Conservation (phyloP, 2,113 vertebrate genomes). For the Lota lota region DNA sequence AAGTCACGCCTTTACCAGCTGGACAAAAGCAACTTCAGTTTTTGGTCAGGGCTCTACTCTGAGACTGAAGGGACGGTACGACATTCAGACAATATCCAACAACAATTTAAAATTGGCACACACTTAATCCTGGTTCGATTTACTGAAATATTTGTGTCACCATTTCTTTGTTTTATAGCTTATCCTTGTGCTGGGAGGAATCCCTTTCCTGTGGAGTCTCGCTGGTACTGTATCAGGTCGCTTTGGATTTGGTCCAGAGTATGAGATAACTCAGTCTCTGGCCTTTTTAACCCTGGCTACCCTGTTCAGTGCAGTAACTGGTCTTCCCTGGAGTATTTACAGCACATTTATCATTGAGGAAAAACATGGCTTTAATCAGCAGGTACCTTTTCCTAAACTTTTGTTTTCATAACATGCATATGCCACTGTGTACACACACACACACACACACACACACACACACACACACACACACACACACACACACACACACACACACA, state of each 20-base stretch:
- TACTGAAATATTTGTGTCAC: neutral
- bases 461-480: too few relatives aligned
- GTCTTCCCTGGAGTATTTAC: conserved; percentile 96
- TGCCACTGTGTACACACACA: too few relatives aligned
- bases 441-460: too few relatives aligned
- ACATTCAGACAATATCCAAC: neutral
- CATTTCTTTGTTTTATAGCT: conserved; percentile 71
- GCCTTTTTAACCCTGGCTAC: conserved; percentile 90
- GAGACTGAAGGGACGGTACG: conserved; percentile 94
- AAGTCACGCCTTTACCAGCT: conserved; percentile 96
- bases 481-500: neutral
- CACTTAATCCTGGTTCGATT: neutral
- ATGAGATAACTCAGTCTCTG: conserved; percentile 93
- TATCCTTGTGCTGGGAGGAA: conserved; percentile 92
- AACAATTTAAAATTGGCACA: neutral
- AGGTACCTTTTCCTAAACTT: conserved; percentile 73
- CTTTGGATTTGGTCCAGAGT: conserved; percentile 84
- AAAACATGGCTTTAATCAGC: conserved; percentile 97
- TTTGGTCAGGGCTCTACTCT: conserved; percentile 97
- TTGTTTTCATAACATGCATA: neutral
- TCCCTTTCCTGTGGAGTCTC: conserved; percentile 89
- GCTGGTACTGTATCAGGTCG: conserved; percentile 79
- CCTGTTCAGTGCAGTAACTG: conserved; percentile 91
- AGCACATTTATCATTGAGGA: conserved; percentile 98
- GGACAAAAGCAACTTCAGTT: conserved; percentile 98